Evolutionary conservation across 2,797 vertebrate species (phyloP), one percentile per base, ranked within the genome.

Genomic region (Enteromius trimaculatus): DNA sequence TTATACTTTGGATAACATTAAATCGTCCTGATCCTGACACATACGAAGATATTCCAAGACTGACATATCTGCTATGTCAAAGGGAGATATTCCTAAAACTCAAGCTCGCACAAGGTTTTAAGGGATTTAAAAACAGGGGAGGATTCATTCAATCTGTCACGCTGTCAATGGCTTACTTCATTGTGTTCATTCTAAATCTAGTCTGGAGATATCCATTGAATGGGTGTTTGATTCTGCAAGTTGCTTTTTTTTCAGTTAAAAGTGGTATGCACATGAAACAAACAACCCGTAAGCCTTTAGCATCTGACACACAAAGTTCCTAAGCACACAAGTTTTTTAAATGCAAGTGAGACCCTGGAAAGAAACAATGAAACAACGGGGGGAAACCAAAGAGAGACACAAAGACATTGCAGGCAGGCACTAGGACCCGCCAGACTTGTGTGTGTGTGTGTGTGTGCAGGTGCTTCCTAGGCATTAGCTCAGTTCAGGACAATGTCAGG

Each of bases 401-500:
- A 37, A 8, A 82, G 34, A 77, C 19, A 66, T 44, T 13, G 51
- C 2, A 76, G 74, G 84, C 88, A 86, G 92, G 93, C 88, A 0
- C 87, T 79, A 92, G 90, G 93, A 93, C 91, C 90, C 74, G 14
- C 53, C 90, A 34, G 85, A 47, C 3, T 21, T 60, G 62, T 60
- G 58, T 58, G 65, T 62, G 78, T 70, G 51, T 64, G 64, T 74
- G 62, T 34, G 82, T 75, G 79, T 84, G 77, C 66, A 75, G 55
- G 81, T 42, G 65, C 44, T 89, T 84, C 80, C 86, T 90, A 89
- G 92, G 94, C 94, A 96, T 95, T 93, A 92, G 92, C 93, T 94
- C 92, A 93, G 90, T 95, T 93, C 93, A 90, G 93, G 94, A 93
- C 95, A 91, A 90, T 91, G 94, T 95, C 94, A 92, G 94, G 95